Percentiles rank a stretch among this genome's conserved stretches.
These are phyloP conservation scores for Anodontia alba DNA, from an alignment of 2,888 invertebrate genomes.

Conservation along the genomic window DNA sequence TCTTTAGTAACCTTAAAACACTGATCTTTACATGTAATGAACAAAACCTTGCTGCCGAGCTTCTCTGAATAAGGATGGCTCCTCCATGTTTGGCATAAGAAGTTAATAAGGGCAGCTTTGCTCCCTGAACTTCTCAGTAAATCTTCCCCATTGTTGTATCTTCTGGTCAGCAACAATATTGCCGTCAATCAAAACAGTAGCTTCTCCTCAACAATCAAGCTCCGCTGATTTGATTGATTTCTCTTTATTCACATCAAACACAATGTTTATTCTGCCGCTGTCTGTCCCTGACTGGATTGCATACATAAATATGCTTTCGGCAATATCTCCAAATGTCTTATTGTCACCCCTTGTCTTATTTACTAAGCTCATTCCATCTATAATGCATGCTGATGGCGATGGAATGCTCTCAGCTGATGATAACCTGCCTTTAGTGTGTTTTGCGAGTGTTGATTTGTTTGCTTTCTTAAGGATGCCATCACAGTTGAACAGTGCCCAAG, in stretches of 20 bases:
- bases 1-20: no score
- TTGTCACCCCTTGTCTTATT: constrained; percentile 37
- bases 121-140: no score
- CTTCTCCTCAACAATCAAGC: constrained; percentile 5
- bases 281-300: constrained; percentile 15
- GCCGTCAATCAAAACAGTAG: not conserved
- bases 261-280: constrained; percentile 47
- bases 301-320: constrained; percentile 15
- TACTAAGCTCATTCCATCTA: constrained; percentile 33
- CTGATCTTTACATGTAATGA: no score
- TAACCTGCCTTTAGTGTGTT: constrained; percentile 31
- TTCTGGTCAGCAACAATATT: not conserved
- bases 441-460: constrained; percentile 44
- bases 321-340: constrained; percentile 21
- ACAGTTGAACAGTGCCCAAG: no score
- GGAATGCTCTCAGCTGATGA: constrained; percentile 34
- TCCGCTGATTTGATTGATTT: constrained; percentile 55
- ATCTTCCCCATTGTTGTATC: no score
- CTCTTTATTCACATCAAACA: constrained; percentile 52
- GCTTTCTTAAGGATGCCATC: constrained; percentile 55
- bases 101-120: no score
- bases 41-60: no score
- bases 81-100: no score
- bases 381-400: constrained; percentile 34
- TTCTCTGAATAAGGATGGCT: no score